Base-by-base conservation (phyloP, 2,888 invertebrate species). In the Tetrapedia diversipes region DNA sequence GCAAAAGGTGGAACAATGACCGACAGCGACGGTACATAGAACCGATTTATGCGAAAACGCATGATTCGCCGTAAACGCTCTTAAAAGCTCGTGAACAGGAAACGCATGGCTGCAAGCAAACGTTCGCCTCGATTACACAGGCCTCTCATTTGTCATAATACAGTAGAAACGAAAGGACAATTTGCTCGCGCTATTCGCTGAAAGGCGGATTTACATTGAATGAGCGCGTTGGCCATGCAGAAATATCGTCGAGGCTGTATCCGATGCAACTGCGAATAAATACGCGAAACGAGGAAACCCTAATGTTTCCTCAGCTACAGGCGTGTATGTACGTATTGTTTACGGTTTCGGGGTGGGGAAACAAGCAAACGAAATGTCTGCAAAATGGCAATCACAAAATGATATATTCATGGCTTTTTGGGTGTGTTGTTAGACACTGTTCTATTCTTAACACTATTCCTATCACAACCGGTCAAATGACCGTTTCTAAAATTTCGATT, bases 181-280 rank as follows among this genome's bases (percentile, higher is more conserved):
- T 41, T 59, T 63, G 43, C 1, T 14, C 41, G 11, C 7, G 43
- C 7, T 59, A 34, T 34, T n/a, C 19, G 16, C 22, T 63, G 47
- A 34, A 76, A 47, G 49, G 51, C 22, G 53, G 51, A 75, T 66
- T 70, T 57, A 56, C 69, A 66, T 77, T 69, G 65, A 77, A 76
- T 61, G 49, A 29, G 27, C 16, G 22, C 27, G 7, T 45, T 22
- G 24, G 16, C 11, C 45, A 47, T 8, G 39, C 16, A 43, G 19
- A 66, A 59, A 59, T 76, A 70, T 66, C 29, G 27, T 45, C 16
- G 53, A 41, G 3, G 24, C 11, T 51, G 34, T 45, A 41, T 70
- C 47, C 34, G 41, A 57, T 8, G 57, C 37, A 24, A 45, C 41
- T 34, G 43, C 51, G 53, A 49, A 51, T 61, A 65, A 56, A 66